Conservation (phyloP, 2,113 vertebrate species). For the Meleagris gallopavo region DNA sequence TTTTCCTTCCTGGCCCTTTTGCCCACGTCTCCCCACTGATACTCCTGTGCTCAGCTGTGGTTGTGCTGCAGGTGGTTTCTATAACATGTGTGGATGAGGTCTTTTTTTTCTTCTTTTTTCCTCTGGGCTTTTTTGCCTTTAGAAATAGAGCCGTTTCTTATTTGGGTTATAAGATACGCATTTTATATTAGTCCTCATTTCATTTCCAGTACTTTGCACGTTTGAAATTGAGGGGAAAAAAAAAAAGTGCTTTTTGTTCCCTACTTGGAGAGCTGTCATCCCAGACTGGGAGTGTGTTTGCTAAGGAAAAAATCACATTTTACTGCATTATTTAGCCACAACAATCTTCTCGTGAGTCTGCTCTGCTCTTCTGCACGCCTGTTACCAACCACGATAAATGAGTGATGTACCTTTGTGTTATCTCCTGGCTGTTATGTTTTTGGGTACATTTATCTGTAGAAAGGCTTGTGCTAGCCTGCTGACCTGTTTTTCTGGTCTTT, state of each 20-base stretch:
- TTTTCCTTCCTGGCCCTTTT: not conserved
- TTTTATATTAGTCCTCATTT: not conserved
- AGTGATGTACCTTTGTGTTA: not conserved
- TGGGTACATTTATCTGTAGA: not conserved
- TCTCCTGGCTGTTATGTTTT: not conserved
- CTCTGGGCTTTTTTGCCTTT: not conserved
- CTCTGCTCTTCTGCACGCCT: not conserved
- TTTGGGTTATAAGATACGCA: not conserved
- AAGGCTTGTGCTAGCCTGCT: not conserved
- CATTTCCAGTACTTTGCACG: not conserved
- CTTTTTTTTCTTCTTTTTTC: no score
- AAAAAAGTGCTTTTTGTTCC: not conserved
- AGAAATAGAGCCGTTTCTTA: not conserved
- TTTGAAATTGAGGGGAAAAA: not conserved
- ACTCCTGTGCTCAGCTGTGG: not conserved
- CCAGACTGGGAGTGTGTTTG: no score
- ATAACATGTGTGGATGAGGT: no score
- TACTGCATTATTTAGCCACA: not conserved
- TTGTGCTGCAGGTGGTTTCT: not conserved
- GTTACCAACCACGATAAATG: not conserved
- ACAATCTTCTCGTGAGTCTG: not conserved
- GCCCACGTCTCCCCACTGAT: not conserved
- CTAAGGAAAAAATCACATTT: not conserved
- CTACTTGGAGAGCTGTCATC: not conserved
- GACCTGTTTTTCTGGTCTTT: not conserved